Conservation (phyloP, 2,797 vertebrate genomes). For the Calcarius lapponicus region DNA sequence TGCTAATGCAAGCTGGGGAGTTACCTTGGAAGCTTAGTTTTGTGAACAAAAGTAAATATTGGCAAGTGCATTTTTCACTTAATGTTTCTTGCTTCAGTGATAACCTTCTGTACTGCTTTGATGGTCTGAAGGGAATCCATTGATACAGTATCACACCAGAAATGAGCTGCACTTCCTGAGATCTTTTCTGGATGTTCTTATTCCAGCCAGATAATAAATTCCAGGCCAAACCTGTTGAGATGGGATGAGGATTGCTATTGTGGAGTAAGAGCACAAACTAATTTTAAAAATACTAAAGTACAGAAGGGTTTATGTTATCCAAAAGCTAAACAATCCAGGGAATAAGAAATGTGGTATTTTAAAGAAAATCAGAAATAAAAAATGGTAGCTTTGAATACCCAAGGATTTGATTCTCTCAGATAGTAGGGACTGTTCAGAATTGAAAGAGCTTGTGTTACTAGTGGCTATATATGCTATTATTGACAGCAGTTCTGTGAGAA, state of each 20-base stretch:
- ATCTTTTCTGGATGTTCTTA: not conserved
- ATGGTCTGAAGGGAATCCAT: not conserved
- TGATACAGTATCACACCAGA: not conserved
- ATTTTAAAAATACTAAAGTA: rapidly evolving
- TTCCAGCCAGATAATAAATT: not conserved
- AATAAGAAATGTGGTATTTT: not conserved
- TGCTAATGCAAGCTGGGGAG: not conserved
- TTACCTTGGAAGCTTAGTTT: not conserved
- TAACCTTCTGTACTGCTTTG: not conserved
- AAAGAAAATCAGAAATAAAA: not conserved
- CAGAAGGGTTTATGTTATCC: not conserved
- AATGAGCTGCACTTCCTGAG: not conserved
- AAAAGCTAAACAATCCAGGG: not conserved
- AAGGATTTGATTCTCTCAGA: not conserved
- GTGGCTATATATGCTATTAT: no score
- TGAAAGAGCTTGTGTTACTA: no score
- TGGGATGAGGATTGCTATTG: not conserved
- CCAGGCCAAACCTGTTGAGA: not conserved
- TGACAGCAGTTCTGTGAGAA: no score
- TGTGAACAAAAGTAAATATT: not conserved
- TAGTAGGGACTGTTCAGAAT: not conserved
- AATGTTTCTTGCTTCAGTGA: not conserved
- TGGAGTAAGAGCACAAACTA: not conserved
- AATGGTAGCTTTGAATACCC: not conserved
- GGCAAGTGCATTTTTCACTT: not conserved